Base-by-base conservation (phyloP, 1,140 invertebrate species). In the Wiebesia pumilae region DNA sequence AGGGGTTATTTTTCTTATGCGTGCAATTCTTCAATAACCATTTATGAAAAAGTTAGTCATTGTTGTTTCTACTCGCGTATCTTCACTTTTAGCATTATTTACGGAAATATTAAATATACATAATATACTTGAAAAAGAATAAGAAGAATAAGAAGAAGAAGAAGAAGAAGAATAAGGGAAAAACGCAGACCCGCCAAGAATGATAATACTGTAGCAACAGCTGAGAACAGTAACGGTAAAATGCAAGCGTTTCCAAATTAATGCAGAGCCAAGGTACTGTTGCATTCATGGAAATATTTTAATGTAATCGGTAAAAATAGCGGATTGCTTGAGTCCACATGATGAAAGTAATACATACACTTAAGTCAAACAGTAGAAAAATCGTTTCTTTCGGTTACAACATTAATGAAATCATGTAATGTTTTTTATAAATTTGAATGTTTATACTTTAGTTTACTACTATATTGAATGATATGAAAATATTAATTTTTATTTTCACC, bases 291-390 rank as follows among this genome's bases (percentile, higher is more conserved):
- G 77, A 85, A 85, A 79, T 38, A 77, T 30, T 51, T 77, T 14
- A 83, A 83, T 54, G 14, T 65, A 58, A 83, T 62, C 54, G 51
- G 27, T 65, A 54, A 51, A 73, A 71, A 83, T 14, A 43, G 16
- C 6, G 54, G 3, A 38, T 33, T 67, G 12, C 10, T 1, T 14
- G 33, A 27, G 24, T 27, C 3, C 35, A 16, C 24, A 35, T 80
- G 0, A n/a, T 75, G 83, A 89, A 83, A 86, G 69, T 86, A 85
- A 87, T 80, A 67, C 69, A 87, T 86, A 85, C 80, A 81, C 51
- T 77, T 78, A 65, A 86, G 82, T 88, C 0, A 3, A 69, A 1
- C 9, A 33, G 9, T 69, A 35, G 10, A 35, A 33, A n/a, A 33
- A 69, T 1, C 14, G 16, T 69, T 35, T 30, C n/a, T 65, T n/a